Conservation (phyloP, 2,797 vertebrate species). For the Poliocrania exsul region DNA sequence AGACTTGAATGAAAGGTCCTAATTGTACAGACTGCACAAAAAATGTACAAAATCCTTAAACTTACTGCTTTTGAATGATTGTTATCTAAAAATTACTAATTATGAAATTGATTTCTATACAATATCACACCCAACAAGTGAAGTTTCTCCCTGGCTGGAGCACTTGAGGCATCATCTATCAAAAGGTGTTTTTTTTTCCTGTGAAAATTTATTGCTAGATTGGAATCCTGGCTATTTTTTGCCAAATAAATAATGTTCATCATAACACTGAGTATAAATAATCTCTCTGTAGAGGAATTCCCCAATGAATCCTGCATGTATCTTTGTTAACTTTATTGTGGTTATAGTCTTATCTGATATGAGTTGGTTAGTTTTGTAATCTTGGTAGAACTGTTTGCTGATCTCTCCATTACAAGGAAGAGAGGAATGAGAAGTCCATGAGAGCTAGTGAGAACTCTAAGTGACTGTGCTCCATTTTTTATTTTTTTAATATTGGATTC, state of each 20-base stretch:
- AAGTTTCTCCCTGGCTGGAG: not conserved
- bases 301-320: not conserved
- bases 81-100: not conserved
- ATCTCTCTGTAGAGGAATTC: not conserved
- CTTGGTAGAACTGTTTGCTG: not conserved
- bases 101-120: not conserved
- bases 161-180: not conserved
- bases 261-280: not conserved
- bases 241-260: not conserved
- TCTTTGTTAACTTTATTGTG: not conserved
- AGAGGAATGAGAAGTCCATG: not conserved
- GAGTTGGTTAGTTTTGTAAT: not conserved
- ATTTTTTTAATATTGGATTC: not conserved
- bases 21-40: not conserved
- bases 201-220: not conserved
- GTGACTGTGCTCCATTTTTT: not conserved
- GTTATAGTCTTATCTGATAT: not conserved
- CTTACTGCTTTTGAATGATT: not conserved
- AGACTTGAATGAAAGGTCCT: not conserved
- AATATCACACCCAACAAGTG: not conserved
- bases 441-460: not conserved
- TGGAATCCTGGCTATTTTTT: not conserved
- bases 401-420: not conserved
- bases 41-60: not conserved
- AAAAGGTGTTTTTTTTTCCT: not conserved